Evolutionary conservation across 2,888 invertebrate species (phyloP).

Genomic region (Pterostichus niger): DNA sequence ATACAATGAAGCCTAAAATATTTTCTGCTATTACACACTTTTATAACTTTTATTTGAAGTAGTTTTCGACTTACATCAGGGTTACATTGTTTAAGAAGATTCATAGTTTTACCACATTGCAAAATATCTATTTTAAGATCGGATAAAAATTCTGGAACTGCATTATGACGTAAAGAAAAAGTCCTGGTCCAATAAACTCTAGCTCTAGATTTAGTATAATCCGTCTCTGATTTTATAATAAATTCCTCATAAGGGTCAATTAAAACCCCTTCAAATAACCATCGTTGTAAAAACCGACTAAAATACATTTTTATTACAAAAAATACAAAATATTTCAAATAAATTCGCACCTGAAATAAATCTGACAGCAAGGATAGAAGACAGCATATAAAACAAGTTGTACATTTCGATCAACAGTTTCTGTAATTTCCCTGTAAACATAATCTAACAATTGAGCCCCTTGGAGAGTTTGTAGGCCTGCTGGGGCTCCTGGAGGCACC

Average conservation of each 20-base stretch:
- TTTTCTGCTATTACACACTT: not conserved
- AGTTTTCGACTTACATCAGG: conserved; percentile 80
- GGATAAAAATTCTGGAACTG: conserved; percentile 85
- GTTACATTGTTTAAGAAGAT: conserved; percentile 85
- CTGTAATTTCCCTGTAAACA: conserved; percentile 82
- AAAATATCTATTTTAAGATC: conserved; percentile 83
- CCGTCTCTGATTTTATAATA: conserved; percentile 86
- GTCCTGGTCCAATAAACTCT: conserved; percentile 85
- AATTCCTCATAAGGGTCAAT: conserved; percentile 91
- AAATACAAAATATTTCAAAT: conserved; percentile 13
- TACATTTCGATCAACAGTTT: conserved; percentile 80
- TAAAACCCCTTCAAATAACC: conserved; percentile 91
- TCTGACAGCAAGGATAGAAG: conserved; percentile 75
- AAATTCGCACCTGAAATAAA: conserved; percentile 73
- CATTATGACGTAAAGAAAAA: conserved; percentile 78
- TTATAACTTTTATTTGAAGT: conserved; percentile 6
- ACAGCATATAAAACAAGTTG: conserved; percentile 79
- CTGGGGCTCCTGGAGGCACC: conserved; percentile 75
- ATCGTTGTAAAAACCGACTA: conserved; percentile 86
- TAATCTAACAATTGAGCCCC: conserved; percentile 83
- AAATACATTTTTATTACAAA: conserved; percentile 65
- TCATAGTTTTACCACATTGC: conserved; percentile 87
- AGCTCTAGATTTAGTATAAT: conserved; percentile 82
- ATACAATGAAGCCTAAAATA: conserved; percentile 73
- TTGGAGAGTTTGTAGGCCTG: conserved; percentile 72